Base-by-base conservation (phyloP, 2,888 invertebrate species). In the Notodonta dromedarius region DNA sequence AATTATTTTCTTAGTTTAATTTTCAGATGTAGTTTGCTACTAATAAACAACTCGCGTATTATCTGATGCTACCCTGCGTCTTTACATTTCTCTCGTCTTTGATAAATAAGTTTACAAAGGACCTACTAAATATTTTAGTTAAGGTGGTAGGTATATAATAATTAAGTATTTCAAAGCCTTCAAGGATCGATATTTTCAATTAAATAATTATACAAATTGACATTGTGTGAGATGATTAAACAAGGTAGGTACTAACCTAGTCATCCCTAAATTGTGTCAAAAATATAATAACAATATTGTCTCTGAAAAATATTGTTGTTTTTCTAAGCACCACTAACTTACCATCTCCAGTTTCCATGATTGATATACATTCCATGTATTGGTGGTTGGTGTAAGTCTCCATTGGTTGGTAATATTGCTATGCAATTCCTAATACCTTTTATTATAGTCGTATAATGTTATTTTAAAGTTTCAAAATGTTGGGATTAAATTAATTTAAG, bases 261-360 rank as follows among this genome's bases (percentile, higher is more conserved):
- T 85, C 85, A 86, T 87, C 88, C 85, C 85, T 87, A 89, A 90
- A 90, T 83, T 75, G 78, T 79, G 83, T 89, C 82, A 75, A 88
- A 91, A 88, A 87, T 87, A 88, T 86, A 74, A 78, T 73, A 80
- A 74, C 65, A 72, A 85, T 88, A 90, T 88, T 89, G 83, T 89
- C 88, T 91, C 90, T 88, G 85, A 89, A 91, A 90, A 89, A 92
- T 92, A 91, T 88, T 84, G 76, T 53, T 83, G 73, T 80, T 67
- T 84, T 84, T 86, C 82, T 87, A 91, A 92, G 92, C 92, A 93
- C 93, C 93, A 85, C 91, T 89, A 89, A 74, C 76, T 82, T 85
- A 82, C 77, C 72, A 59, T 62, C 66, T 52, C 64, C 35, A 60
- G 57, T 66, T 60, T 69, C 60, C 62, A 46, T 61, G 65, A 67